Percentiles rank a stretch among this genome's conserved stretches.
Evolutionary conservation across 1,140 invertebrate species (phyloP).

Genomic region (Drosophila nannoptera): DNA sequence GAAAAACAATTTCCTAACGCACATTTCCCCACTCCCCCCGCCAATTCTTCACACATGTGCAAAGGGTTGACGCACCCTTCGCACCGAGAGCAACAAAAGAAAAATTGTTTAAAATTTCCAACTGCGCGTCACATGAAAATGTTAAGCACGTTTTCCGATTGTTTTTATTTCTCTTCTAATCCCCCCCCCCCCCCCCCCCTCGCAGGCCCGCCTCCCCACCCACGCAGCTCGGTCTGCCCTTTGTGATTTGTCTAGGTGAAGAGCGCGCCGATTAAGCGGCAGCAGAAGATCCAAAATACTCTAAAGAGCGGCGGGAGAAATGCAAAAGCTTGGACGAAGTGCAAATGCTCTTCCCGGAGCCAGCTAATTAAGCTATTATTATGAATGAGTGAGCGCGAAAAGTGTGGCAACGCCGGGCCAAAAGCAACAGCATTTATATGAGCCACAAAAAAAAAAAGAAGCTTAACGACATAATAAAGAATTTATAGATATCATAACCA

Average conservation of each 20-base stretch:
- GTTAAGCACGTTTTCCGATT: conserved; percentile 67
- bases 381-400: neutral
- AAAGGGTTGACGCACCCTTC: conserved; percentile 65
- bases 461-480: conserved; percentile 1
- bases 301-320: conserved; percentile 5
- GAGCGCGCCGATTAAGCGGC: conserved; percentile 26
- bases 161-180: conserved; percentile 27
- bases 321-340: conserved; percentile 44
- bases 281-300: conserved; percentile 2
- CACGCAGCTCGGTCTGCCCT: conserved; percentile 15
- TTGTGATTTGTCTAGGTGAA: conserved; percentile 64
- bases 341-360: conserved; percentile 11
- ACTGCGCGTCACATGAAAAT: conserved; percentile 59
- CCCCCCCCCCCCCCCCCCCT: too few relatives aligned
- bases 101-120: conserved; percentile 72
- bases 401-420: neutral
- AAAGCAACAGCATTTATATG: neutral
- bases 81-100: conserved; percentile 61
- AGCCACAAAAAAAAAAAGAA: neutral
- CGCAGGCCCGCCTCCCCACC: too few relatives aligned
- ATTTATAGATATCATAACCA: neutral
- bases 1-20: conserved; percentile 70
- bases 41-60: conserved; percentile 16
- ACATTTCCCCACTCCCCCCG: conserved; percentile 19
- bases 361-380: neutral